Base-by-base conservation (phyloP, 2,888 invertebrate genomes). In the Andrena flavipes region DNA sequence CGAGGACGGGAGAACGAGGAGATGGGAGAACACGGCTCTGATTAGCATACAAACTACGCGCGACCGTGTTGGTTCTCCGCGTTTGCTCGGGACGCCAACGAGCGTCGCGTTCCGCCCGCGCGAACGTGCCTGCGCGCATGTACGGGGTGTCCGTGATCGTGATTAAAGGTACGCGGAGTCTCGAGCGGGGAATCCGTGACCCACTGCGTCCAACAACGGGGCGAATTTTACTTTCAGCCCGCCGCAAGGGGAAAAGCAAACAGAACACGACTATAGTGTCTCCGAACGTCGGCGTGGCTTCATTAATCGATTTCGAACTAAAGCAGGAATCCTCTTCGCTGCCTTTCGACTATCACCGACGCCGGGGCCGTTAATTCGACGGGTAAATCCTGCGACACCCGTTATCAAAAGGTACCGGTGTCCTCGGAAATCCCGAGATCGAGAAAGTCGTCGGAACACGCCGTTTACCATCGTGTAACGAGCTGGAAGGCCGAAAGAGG, bases 1-100 rank as follows among this genome's bases (percentile, higher is more conserved):
- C 74, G 80, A 69, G 76, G 76, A 82, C 35, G 76, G 65, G 76
- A 68, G 84, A 68, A 80, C 81, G 74, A 76, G 82, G 83, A 82
- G 78, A 79, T 75, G 76, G 82, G 82, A 80, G 88, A 90, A 91
- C 91, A 91, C 84, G 91, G 86, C 78, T 86, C 90, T 91, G 90
- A 91, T 91, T 91, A 91, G 91, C 91, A 91, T 91, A 91, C 90
- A 91, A 91, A 91, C 91, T 91, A 90, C 88, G 88, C 87, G 86
- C 78, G 88, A 80, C 80, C 91, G 87, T 91, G 91, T 90, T 88
- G 89, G 80, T 86, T 87, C 84, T 82, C 79, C 71, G 74, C 86
- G 81, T 86, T 81, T 78, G 76, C 80, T 62, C 78, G 79, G 74
- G 68, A 84, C 83, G 76, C 76, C 82, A 77, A 82, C 78, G 8